Evolutionary conservation across 1,140 invertebrate species (phyloP).

Genomic region (Contarinia nasturtii): DNA sequence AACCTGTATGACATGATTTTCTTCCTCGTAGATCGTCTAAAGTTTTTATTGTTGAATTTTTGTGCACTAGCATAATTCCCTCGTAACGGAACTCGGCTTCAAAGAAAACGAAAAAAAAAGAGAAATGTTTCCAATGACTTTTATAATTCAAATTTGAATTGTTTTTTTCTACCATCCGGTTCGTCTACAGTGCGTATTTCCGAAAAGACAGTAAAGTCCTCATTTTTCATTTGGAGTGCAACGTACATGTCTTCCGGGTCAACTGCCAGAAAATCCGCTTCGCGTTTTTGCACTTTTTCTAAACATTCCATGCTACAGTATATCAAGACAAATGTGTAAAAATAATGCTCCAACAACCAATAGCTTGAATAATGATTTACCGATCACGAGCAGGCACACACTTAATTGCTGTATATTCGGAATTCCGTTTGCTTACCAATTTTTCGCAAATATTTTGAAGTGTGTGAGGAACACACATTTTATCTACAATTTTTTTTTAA

Average conservation of each 20-base stretch:
- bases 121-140: constrained; percentile 9
- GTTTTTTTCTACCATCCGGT: constrained; percentile 29
- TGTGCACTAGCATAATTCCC: constrained; percentile 55
- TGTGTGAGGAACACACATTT: constrained; percentile 46
- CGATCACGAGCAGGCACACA: constrained; percentile 21
- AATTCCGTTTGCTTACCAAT: constrained; percentile 40
- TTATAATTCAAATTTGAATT: constrained; percentile 4
- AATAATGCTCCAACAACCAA: background rate
- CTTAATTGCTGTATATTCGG: constrained; percentile 44
- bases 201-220: constrained; percentile 42
- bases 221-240: constrained; percentile 41
- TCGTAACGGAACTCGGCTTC: constrained; percentile 53
- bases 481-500: no score
- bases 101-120: constrained; percentile 14
- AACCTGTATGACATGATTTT: constrained; percentile 61
- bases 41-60: constrained; percentile 39
- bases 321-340: constrained; percentile 1
- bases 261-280: constrained; percentile 59
- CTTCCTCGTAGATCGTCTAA: constrained; percentile 44
- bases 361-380: constrained; percentile 2
- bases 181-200: constrained; percentile 45
- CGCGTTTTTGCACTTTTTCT: constrained; percentile 43
- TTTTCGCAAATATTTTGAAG: constrained; percentile 37
- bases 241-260: constrained; percentile 46
- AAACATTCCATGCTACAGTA: constrained; percentile 46